Conservation (phyloP, 2,888 invertebrate species). For the Sphaerophoria rueppellii region DNA sequence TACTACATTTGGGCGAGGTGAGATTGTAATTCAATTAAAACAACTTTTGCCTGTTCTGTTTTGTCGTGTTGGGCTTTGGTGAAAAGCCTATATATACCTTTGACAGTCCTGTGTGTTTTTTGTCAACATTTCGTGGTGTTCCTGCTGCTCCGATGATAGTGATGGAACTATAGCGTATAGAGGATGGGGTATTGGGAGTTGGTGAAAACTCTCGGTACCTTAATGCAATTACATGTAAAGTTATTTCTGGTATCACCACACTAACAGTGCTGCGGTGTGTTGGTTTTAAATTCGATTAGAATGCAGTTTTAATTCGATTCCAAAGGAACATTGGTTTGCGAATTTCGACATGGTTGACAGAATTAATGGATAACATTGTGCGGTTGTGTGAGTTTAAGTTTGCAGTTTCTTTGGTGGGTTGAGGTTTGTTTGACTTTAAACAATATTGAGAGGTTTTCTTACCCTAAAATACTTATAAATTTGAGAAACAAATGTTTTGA, state of each 20-base stretch:
- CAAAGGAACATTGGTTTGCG: neutral
- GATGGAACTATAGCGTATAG: neutral
- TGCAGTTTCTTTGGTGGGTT: neutral
- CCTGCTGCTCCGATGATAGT: neutral
- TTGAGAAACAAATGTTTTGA: no score
- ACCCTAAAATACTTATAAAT: no score
- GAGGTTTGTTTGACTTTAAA: neutral
- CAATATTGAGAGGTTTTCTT: no score
- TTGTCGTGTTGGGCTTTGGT: constrained; percentile 24
- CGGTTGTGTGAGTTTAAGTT: neutral
- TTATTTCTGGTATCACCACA: constrained; percentile 60
- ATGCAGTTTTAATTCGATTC: constrained; percentile 68
- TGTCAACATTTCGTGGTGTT: constrained; percentile 56
- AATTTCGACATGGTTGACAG: neutral
- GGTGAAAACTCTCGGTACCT: constrained; percentile 58
- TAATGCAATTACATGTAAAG: constrained; percentile 66
- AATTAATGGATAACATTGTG: constrained; percentile 46
- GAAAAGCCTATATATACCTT: constrained; percentile 25
- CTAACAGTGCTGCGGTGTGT: constrained; percentile 49
- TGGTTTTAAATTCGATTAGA: constrained; percentile 66
- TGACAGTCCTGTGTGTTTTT: constrained; percentile 16
- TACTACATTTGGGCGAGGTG: constrained; percentile 44
- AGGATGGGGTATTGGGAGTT: neutral
- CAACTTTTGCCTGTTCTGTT: constrained; percentile 49
- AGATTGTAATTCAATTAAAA: constrained; percentile 73